Conservation (phyloP, 2,888 invertebrate genomes). For the Miltochrista miniata region DNA sequence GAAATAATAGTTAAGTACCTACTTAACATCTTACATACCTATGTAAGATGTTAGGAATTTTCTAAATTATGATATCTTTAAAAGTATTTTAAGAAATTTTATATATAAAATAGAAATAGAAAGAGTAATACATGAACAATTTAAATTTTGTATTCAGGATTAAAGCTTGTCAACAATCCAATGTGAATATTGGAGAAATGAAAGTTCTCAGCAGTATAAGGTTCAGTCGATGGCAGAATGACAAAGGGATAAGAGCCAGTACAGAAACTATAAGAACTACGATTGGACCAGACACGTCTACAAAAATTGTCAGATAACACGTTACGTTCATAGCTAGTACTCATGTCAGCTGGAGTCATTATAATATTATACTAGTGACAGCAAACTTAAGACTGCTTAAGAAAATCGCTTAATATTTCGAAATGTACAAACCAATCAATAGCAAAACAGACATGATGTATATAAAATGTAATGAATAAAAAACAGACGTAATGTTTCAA, state of each 20-base stretch:
- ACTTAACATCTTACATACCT: no score
- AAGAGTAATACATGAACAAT: background rate
- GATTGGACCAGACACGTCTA: conserved; percentile 39
- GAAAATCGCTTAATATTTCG: no score
- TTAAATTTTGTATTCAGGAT: conserved; percentile 54
- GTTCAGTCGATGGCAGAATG: conserved; percentile 37
- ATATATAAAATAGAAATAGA: background rate
- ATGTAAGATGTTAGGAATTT: no score
- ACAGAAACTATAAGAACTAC: conserved; percentile 55
- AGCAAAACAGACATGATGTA: background rate
- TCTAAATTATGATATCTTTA: background rate
- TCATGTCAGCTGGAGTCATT: no score
- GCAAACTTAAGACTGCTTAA: background rate
- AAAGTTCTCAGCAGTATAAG: conserved; percentile 32
- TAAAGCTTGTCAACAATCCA: conserved; percentile 46
- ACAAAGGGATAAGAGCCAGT: conserved; percentile 47
- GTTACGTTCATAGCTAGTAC: conserved; percentile 3
- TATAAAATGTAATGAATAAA: background rate
- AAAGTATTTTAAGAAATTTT: background rate
- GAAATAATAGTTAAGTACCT: no score
- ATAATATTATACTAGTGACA: background rate
- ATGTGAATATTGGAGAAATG: conserved; percentile 37
- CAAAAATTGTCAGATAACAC: conserved; percentile 10
- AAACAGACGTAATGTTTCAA: background rate
- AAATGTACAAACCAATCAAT: no score